Evolutionary conservation across 2,888 invertebrate genomes (phyloP).

Genomic region (Dendrolimus houi): DNA sequence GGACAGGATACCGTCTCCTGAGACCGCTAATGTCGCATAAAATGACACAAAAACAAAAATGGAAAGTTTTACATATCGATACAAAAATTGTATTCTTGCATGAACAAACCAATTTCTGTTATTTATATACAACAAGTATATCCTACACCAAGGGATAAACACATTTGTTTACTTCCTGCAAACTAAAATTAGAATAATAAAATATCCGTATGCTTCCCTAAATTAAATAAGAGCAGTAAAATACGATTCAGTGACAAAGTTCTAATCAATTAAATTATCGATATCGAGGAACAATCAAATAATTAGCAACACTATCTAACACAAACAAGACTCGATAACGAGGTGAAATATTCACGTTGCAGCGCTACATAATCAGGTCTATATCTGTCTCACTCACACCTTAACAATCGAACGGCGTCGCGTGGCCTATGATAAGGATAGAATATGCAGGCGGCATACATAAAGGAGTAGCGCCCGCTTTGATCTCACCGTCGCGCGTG

Average conservation of each 20-base stretch:
- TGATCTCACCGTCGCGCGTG: slow-evolving; percentile 72
- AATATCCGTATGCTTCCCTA: too few relatives aligned
- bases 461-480: slow-evolving; percentile 72
- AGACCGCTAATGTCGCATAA: too few relatives aligned
- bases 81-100: too few relatives aligned
- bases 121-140: too few relatives aligned
- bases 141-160: too few relatives aligned
- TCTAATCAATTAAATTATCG: slow-evolving; percentile 24
- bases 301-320: slow-evolving; percentile 51
- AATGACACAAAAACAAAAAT: too few relatives aligned
- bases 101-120: too few relatives aligned
- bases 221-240: too few relatives aligned
- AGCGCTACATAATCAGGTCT: slow-evolving; percentile 62
- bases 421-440: slow-evolving; percentile 62
- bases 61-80: too few relatives aligned
- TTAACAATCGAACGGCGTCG: slow-evolving; percentile 31
- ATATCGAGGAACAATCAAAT: slow-evolving; percentile 45
- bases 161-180: too few relatives aligned
- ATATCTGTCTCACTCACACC: slow-evolving; percentile 50
- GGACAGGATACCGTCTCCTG: too few relatives aligned
- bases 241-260: neutral
- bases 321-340: slow-evolving; percentile 76
- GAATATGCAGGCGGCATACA: slow-evolving; percentile 67
- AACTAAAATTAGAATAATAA: too few relatives aligned
- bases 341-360: slow-evolving; percentile 76